Evolutionary conservation across 2,888 invertebrate species (phyloP), one percentile per base, ranked within the genome.

Genomic region (Polyommatus iphigenia): DNA sequence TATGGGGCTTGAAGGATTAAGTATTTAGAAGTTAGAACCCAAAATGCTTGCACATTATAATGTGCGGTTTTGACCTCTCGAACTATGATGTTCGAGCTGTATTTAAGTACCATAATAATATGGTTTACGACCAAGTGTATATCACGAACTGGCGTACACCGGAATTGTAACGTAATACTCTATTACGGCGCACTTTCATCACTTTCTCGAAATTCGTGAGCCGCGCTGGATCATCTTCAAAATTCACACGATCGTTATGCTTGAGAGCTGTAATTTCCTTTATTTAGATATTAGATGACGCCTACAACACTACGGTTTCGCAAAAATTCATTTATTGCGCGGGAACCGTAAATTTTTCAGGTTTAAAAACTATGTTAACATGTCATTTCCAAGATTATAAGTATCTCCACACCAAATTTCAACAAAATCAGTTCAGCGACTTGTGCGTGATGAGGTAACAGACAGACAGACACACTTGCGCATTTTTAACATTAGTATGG

Each of bases 131-230:
- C 29, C 67, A 1, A 67, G 29, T 18, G 5, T 20, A n/a, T 20
- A 62, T 10, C 62, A 67, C 67, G 67, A 67, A 13, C 73, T 10
- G 24, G 20, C 78, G 54, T 78, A 80, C 54, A 77, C 36, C 78
- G 73, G 71, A 71, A 72, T 15, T 18, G 36, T 73, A 41, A 41
- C 20, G 50, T 77, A 78, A 41, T 62, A 46, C 57, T 67, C 62
- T 57, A 76, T 77, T 79, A 78, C 76, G 67, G 15, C 76, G 62
- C 78, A 77, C 79, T 80, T 79, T 81, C 78, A 50, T 73, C 77
- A 77, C 80, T 83, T 83, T 82, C 83, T 75, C 82, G 80, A 81
- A 81, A 79, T 79, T 81, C 80, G 77, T 79, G 81, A 50, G 46
- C 71, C 59, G 29, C 50, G 32, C 20, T 29, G 29, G 15, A 29